Conservation (phyloP, 2,888 invertebrate species). For the Amphipoea lucens region DNA sequence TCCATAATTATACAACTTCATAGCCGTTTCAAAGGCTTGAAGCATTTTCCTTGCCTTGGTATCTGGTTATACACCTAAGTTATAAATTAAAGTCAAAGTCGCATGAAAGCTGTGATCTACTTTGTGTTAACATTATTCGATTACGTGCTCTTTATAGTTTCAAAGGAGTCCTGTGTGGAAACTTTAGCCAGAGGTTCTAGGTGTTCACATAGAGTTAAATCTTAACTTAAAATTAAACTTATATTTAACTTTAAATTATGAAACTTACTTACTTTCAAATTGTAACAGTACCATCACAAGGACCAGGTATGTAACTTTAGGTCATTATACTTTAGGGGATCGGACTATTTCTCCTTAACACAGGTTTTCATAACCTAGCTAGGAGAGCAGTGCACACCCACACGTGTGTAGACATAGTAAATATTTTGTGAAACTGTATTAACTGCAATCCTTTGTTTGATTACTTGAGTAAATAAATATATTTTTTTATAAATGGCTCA, state of each 20-base stretch:
- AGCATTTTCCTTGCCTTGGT: conserved; percentile 5
- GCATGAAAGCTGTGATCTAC: conserved; percentile 7
- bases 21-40: conserved; percentile 28
- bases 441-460: background rate
- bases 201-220: conserved; percentile 2
- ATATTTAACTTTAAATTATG: background rate
- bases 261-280: background rate
- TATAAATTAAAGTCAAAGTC: conserved; percentile 13
- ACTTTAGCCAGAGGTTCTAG: background rate
- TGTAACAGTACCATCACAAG: background rate
- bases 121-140: background rate
- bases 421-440: background rate
- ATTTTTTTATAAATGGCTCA: too few relatives aligned
- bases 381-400: background rate
- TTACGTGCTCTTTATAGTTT: conserved; percentile 22
- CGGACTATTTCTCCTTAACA: background rate
- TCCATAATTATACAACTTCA: conserved; percentile 6
- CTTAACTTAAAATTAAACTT: background rate
- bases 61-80: conserved; percentile 10
- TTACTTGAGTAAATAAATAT: background rate
- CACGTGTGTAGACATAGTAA: background rate
- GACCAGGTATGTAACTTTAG: background rate
- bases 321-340: too few relatives aligned
- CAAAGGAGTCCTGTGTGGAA: conserved; percentile 2
- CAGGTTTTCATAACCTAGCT: background rate